phyloP scores from a whole-genome alignment of 1,140 invertebrate genomes.

The Papilio polytes region DNA sequence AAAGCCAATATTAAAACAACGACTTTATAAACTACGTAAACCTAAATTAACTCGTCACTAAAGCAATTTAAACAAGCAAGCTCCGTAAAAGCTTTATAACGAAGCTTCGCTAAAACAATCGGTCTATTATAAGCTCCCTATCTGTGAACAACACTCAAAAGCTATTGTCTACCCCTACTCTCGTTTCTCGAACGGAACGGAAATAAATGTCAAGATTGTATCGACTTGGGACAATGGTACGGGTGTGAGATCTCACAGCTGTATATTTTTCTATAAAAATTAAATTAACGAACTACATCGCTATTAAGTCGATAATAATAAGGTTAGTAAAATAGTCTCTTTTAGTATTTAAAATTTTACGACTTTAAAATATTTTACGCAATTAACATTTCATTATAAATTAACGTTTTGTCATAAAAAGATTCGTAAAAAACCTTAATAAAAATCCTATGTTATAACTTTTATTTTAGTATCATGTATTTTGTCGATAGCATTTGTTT shows the following conservation, averaged over 20 bases:
- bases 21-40: not conserved
- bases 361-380: too few relatives aligned
- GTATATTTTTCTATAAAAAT: not conserved
- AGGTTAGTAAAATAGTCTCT: not conserved
- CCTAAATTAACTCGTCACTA: slow-evolving; percentile 12
- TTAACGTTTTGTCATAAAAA: too few relatives aligned
- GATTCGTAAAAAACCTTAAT: too few relatives aligned
- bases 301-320: not conserved
- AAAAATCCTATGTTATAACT: too few relatives aligned
- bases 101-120: slow-evolving; percentile 17
- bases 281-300: not conserved
- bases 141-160: slow-evolving; percentile 17
- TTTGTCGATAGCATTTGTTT: not conserved
- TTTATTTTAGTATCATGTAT: not conserved
- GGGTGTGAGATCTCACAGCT: not conserved
- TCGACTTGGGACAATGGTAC: slow-evolving; percentile 38
- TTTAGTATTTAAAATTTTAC: not conserved
- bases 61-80: slow-evolving; percentile 1
- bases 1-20: not conserved
- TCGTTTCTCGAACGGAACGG: slow-evolving; percentile 40
- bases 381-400: too few relatives aligned
- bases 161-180: slow-evolving; percentile 22
- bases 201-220: slow-evolving; percentile 48
- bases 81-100: slow-evolving; percentile 18
- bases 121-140: slow-evolving; percentile 16